Evolutionary conservation across 1,140 invertebrate genomes (phyloP), one percentile per base, ranked within the genome.

Genomic region (Cheumatopsyche charites): DNA sequence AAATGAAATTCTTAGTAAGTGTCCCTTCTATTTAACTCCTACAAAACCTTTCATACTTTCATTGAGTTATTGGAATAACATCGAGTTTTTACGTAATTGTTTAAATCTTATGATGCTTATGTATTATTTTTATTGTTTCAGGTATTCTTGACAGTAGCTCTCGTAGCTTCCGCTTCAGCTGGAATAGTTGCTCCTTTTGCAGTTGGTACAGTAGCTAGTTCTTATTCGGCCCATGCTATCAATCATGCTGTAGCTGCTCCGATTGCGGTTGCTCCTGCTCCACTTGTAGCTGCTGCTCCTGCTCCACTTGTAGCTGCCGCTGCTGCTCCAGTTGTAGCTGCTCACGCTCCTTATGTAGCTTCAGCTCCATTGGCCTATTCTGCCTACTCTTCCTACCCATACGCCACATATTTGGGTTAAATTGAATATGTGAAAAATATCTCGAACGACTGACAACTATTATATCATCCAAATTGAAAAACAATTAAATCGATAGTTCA

Each of bases 221-320:
- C 86, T 19, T 89, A 88, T 81, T 88, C 87, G 36, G 86, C 87
- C 0, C 87, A 89, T 75, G 80, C 85, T 11, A 80, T 89, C n/a
- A 88, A 88, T 80, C 88, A 89, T 63, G 87, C 87, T 0, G 79
- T 87, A 12, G 87, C 87, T 52, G 80, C 86, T 0, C 87, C 87
- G 2, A 83, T 86, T 17, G 78, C 85, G 1, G 84, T 87, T 7
- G 79, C 81, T 41, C 71, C 74, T 4, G 78, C 80, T 1, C 52
- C 68, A 41, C 23, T 72, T 17, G 68, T 62, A 0, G 58, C 67
- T 0, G 74, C 73, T 9, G 79, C 79, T 36, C 75, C 78, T 55
- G 21, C 67, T 49, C 12, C 70, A 13, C 66, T 67, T 9, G n/a
- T 62, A 12, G 17, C 72, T 23, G 79, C 77, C 25, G 74, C 79